phyloP scores from a whole-genome alignment of 1,140 invertebrate genomes.

The Cydia amplana region DNA sequence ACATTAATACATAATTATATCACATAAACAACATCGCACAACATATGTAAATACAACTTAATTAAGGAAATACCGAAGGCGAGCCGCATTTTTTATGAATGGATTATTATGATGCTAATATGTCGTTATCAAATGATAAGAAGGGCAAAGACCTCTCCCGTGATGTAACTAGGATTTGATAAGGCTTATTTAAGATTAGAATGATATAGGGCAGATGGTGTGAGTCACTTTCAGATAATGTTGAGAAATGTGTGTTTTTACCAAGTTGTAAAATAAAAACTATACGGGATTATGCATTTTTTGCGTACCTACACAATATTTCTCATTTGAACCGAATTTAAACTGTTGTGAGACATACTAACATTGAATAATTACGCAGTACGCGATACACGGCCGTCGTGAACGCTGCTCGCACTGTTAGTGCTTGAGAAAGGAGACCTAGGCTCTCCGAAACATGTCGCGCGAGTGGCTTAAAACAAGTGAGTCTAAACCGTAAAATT shows the following conservation, averaged over 20 bases:
- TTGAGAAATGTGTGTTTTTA: neutral
- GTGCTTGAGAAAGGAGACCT: too few relatives aligned
- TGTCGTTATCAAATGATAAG: neutral
- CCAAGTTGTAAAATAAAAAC: neutral
- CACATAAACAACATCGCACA: neutral
- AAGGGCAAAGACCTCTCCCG: constrained; percentile 1
- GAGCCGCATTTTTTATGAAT: neutral
- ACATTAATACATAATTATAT: neutral
- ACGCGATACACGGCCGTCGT: too few relatives aligned
- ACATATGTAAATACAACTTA: constrained; percentile 6
- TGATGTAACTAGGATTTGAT: neutral
- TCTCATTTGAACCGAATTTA: too few relatives aligned
- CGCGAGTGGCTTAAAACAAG: too few relatives aligned
- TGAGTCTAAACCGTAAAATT: too few relatives aligned
- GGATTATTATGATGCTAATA: neutral
- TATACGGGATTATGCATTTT: too few relatives aligned
- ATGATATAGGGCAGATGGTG: neutral
- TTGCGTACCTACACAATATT: too few relatives aligned
- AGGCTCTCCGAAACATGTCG: too few relatives aligned
- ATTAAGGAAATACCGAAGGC: constrained; percentile 4
- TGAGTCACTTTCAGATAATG: neutral
- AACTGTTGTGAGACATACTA: too few relatives aligned
- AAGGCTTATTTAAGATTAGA: neutral
- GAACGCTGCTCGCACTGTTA: too few relatives aligned
- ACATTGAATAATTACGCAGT: too few relatives aligned